Conservation (phyloP, 2,888 invertebrate species). For the Antheraea yamamai region DNA sequence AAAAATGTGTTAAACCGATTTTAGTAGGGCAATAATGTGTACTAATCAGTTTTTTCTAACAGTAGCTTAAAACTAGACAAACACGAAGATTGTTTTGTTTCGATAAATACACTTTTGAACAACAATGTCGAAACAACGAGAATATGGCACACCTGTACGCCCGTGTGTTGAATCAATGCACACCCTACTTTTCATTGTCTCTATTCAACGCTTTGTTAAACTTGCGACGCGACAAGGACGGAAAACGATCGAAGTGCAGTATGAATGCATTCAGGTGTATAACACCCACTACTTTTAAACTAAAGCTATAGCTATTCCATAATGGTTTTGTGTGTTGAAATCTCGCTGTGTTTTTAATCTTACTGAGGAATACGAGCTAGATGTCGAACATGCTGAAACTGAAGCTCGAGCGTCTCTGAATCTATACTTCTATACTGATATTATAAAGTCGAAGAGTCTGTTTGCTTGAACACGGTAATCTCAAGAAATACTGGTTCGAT, state of each 20-base stretch:
- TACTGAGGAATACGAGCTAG: neutral
- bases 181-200: conserved; percentile 41
- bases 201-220: conserved; percentile 28
- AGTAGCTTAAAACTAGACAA: no score
- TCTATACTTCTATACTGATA: no score
- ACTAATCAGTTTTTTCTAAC: no score
- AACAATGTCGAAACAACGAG: conserved; percentile 1
- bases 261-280: conserved; percentile 32
- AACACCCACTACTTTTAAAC: conserved; percentile 20
- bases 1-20: no score
- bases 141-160: conserved; percentile 23
- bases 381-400: neutral
- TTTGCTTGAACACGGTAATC: no score
- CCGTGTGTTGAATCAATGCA: conserved; percentile 42
- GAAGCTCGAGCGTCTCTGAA: neutral
- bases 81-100: neutral
- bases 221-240: conserved; percentile 35
- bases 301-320: neutral
- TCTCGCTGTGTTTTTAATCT: neutral
- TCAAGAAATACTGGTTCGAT: no score
- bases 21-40: no score
- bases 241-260: conserved; percentile 36
- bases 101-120: neutral
- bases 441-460: no score
- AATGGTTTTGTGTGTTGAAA: conserved; percentile 3